phyloP scores from a whole-genome alignment of 1,140 invertebrate species.

The Megathymus violae region DNA sequence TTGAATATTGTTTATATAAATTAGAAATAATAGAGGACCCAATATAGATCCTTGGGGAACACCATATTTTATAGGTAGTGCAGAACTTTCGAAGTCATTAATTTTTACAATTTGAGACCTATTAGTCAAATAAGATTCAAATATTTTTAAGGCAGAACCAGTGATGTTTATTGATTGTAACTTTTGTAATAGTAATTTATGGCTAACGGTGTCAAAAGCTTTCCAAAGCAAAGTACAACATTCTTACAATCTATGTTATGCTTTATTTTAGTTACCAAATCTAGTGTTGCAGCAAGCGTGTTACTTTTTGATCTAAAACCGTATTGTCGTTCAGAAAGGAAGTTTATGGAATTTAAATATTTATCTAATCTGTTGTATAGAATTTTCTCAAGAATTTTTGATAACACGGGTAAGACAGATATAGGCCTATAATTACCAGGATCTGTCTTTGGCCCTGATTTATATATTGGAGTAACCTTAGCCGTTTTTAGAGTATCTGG shows the following conservation, averaged over 20 bases:
- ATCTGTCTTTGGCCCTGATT: constrained; percentile 22
- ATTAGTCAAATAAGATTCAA: too few species aligned
- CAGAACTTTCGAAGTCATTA: too few species aligned
- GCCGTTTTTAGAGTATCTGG: constrained; percentile 33
- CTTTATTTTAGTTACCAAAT: too few species aligned
- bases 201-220: background rate
- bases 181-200: constrained; percentile 6
- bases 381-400: constrained; percentile 27
- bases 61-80: too few species aligned
- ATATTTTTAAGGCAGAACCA: too few species aligned
- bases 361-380: constrained; percentile 21
- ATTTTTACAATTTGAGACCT: too few species aligned
- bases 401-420: constrained; percentile 28
- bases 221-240: constrained; percentile 12
- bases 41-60: too few species aligned
- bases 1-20: too few species aligned
- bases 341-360: constrained; percentile 24
- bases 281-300: too few species aligned
- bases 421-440: constrained; percentile 28
- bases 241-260: too few species aligned
- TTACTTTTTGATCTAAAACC: too few species aligned
- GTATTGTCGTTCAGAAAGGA: constrained; percentile 26
- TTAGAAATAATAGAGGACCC: too few species aligned
- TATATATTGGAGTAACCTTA: constrained; percentile 28
- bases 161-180: background rate